Evolutionary conservation across 2,888 invertebrate genomes (phyloP), one percentile per base, ranked within the genome.

Genomic region (Trachelus stipa): DNA sequence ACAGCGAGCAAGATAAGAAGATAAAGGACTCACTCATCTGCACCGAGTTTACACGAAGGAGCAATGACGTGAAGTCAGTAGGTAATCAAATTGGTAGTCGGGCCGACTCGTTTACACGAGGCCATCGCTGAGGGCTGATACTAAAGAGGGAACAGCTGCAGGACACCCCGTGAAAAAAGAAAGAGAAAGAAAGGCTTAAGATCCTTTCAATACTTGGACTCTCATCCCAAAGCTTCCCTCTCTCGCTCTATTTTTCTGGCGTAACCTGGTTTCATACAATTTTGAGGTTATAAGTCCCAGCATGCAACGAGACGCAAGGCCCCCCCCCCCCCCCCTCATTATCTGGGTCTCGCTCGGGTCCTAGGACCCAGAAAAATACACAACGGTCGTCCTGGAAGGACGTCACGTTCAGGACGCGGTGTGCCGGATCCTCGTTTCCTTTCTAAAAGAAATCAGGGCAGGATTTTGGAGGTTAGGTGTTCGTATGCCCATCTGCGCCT

Each of bases 201-300:
- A 56, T 56, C 40, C 40, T 56, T 56, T 56, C 23, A 85, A 88
- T 88, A 87, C 87, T 88, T 88, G 87, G 85, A 88, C 87, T 87
- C 86, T 84, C 83, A 68, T 80, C 85, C 82, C 76, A 31, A 79
- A 83, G 79, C 81, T 81, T 75, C 81, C 77, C 80, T 68, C 31
- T 75, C 81, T 79, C 81, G 37, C 34, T 30, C 75, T 33, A 37
- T 35, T 40, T 68, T 30, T 69, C 71, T 74, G 33, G 74, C 37
- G 23, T 56, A 56, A 56, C 68, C 75, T 73, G 77, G 81, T 81
- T 80, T 84, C 81, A 77, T 56, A 56, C 6, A 6, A 56, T 56
- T 56, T 56, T 23, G 40, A 56, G 40, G 40, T 56, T 56, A 56
- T 9, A 23, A 56, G 40, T 56, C 40, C 40, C 40, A 56, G 40